phyloP scores from a whole-genome alignment of 2,113 vertebrate species.

The Thymallus thymallus region DNA sequence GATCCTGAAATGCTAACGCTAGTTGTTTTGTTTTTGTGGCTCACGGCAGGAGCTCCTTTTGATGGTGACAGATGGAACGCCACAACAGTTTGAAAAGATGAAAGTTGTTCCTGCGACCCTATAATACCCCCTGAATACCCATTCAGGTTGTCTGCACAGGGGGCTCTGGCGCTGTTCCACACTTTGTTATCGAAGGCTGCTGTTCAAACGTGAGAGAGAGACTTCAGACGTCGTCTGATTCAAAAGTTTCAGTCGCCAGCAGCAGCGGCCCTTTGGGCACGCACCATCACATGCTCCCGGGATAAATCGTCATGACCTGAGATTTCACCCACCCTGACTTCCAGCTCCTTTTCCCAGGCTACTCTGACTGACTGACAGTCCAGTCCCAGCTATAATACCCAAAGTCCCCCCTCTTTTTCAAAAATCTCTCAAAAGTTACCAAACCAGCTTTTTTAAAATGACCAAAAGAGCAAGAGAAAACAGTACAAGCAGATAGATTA shows the following conservation, averaged over 20 bases:
- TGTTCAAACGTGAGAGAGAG: slow-evolving; percentile 26
- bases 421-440: no score
- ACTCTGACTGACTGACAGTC: background rate
- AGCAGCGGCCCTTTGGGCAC: background rate
- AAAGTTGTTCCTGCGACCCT: slow-evolving; percentile 29
- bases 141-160: slow-evolving; percentile 16
- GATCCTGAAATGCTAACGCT: slow-evolving; percentile 34
- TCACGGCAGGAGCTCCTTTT: slow-evolving; percentile 6
- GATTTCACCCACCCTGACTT: background rate
- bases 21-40: slow-evolving; percentile 13
- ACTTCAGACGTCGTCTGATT: slow-evolving; percentile 1
- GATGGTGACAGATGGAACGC: slow-evolving; percentile 28
- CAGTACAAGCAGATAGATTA: no score
- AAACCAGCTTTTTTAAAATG: no score
- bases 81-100: slow-evolving; percentile 25
- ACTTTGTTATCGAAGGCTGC: slow-evolving; percentile 19
- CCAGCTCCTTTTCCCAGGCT: slow-evolving; percentile 19
- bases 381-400: background rate
- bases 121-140: slow-evolving; percentile 23
- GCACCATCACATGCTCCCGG: slow-evolving; percentile 32
- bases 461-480: no score
- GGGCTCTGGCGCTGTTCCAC: slow-evolving; percentile 19
- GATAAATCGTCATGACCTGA: slow-evolving; percentile 27
- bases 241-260: slow-evolving; percentile 12
- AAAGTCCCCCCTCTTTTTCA: background rate